Percentiles rank a stretch among this genome's conserved stretches.
phyloP scores from a whole-genome alignment of 2,888 invertebrate genomes.

The Hirtodrosophila trivittata region DNA sequence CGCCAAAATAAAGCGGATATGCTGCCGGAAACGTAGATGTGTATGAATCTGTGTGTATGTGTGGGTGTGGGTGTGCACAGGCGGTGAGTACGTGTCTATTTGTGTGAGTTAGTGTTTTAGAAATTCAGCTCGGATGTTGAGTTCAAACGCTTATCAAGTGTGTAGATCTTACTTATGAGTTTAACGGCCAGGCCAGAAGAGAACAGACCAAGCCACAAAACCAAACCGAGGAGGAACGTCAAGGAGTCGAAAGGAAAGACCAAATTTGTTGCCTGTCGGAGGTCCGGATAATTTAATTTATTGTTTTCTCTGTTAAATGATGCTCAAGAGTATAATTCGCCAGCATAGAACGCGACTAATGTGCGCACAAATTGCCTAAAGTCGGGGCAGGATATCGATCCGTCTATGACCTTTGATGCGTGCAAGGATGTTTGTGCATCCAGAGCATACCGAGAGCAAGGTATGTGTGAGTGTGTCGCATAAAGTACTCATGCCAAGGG shows the following conservation, averaged over 20 bases:
- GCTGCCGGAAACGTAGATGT: slow-evolving; percentile 56
- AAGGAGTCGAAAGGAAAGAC: slow-evolving; percentile 51
- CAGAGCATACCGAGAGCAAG: slow-evolving; percentile 41
- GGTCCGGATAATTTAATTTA: slow-evolving; percentile 78
- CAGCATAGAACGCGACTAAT: slow-evolving; percentile 68
- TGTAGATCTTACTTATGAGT: slow-evolving; percentile 79
- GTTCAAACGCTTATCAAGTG: slow-evolving; percentile 79
- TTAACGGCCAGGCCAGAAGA: slow-evolving; percentile 50
- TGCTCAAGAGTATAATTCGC: slow-evolving; percentile 78
- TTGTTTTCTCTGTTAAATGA: slow-evolving; percentile 77
- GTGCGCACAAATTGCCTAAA: slow-evolving; percentile 72
- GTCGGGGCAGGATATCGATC: slow-evolving; percentile 49
- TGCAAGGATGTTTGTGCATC: slow-evolving; percentile 48
- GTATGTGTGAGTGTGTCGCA: slow-evolving; percentile 17
- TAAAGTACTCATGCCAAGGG: slow-evolving; percentile 50
- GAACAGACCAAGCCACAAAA: slow-evolving; percentile 13
- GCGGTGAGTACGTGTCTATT: slow-evolving; percentile 68
- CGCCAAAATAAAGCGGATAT: slow-evolving; percentile 73
- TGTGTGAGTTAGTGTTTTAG: slow-evolving; percentile 78
- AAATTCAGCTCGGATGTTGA: slow-evolving; percentile 73
- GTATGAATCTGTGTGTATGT: slow-evolving; percentile 8
- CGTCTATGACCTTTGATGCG: slow-evolving; percentile 57
- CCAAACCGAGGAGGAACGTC: neutral
- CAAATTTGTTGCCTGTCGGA: slow-evolving; percentile 73
- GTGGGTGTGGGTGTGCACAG: slow-evolving; percentile 8